Evolutionary conservation across 2,888 invertebrate species (phyloP), one percentile per base, ranked within the genome.

Genomic region (Papilio gigon): DNA sequence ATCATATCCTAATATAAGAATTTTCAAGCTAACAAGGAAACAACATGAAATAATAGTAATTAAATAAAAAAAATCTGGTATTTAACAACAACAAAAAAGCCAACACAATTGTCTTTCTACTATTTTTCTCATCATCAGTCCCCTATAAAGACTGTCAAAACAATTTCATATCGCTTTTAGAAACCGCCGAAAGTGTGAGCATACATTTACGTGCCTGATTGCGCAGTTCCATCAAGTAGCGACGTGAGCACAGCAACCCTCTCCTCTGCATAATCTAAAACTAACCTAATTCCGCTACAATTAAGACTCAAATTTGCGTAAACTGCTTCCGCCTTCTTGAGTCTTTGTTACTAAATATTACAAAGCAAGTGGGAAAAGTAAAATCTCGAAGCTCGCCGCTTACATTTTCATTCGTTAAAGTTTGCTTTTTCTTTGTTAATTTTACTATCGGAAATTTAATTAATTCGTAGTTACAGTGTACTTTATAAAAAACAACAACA

Each of bases 271-370:
- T 47, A 58, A 64, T 30, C 59, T 59, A 20, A 25, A 64, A 64
- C 59, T 59, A 47, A 59, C 59, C 47, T 47, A 64, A 56, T 67
- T 60, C 30, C 1, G n/a, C n/a, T 44, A 42, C n/a, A 25, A 59
- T 59, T 68, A 22, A 59, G 59, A 64, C 30, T 60, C 20, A 68
- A 68, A 37, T 60, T 50, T 47, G 60, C 25, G 8, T 50, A 47
- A 50, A 61, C 27, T 22, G 37, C 27, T 56, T 35, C n/a, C 40
- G 27, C 8, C 40, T 27, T 40, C 56, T 56, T 35, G 35, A 56
- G 25, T 56, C 30, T 56, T 65, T 42, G 65, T 65, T 65, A 40
- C 17, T 17, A 17, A 30, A 56, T 27, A 20, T 37, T 20, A 33
- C 44, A 33, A 63, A 63, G 63, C 50, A 63, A 22, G 37, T 11